Evolutionary conservation across 1,140 invertebrate genomes (phyloP).

Genomic region (Agrypnia vestita): DNA sequence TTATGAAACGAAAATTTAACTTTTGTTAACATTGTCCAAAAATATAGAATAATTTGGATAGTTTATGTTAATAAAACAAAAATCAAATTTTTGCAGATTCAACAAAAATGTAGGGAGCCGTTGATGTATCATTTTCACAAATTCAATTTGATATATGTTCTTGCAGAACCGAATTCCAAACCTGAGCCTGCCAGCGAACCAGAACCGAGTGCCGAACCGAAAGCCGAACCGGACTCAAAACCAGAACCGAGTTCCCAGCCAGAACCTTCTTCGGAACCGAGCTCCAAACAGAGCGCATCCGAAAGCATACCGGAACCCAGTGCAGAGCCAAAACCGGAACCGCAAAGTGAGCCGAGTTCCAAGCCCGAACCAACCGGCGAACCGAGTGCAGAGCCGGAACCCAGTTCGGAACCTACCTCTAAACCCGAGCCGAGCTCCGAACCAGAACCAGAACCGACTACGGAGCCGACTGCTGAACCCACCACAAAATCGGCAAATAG

Average conservation of each 20-base stretch:
- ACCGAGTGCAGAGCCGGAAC: constrained; percentile 65
- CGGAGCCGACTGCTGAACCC: constrained; percentile 61
- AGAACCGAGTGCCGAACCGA: constrained; percentile 65
- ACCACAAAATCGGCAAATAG: constrained; percentile 61
- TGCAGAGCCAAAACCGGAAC: constrained; percentile 59
- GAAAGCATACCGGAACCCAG: constrained; percentile 58
- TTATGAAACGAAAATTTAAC: no score
- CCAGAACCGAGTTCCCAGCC: constrained; percentile 70
- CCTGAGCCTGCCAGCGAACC: constrained; percentile 65
- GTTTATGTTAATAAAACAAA: no score
- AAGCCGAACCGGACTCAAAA: constrained; percentile 64
- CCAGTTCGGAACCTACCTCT: constrained; percentile 66
- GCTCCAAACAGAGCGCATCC: constrained; percentile 59
- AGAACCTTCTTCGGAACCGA: constrained; percentile 58
- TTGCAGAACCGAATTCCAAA: constrained; percentile 67
- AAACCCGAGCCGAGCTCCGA: constrained; percentile 69
- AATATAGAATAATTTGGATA: no score
- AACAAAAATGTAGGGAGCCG: no score
- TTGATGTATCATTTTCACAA: no score
- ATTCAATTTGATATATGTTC: neutral
- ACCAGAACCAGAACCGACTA: constrained; percentile 69
- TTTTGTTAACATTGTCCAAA: no score
- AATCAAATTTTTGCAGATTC: no score
- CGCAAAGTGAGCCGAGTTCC: constrained; percentile 65
- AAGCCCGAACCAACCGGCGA: constrained; percentile 67